Conservation (phyloP, 2,113 vertebrate species). For the Elephantulus edwardii region DNA sequence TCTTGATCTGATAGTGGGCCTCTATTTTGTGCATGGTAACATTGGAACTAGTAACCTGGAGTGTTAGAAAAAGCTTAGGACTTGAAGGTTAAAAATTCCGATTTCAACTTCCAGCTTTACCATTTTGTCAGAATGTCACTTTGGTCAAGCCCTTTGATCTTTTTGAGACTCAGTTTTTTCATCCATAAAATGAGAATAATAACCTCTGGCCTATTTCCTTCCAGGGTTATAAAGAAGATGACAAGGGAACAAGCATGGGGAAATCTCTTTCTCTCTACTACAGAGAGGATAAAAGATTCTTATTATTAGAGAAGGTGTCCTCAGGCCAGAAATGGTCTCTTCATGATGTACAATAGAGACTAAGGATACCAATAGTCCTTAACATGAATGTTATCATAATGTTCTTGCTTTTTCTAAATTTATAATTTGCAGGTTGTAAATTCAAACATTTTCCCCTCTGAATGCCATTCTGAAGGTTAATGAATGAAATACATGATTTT, state of each 20-base stretch:
- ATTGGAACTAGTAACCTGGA: not conserved
- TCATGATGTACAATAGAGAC: not conserved
- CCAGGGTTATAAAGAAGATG: constrained; percentile 5
- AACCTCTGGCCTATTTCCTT: constrained; percentile 64
- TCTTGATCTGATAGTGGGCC: not conserved
- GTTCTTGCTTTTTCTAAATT: constrained; percentile 69
- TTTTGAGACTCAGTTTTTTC: constrained; percentile 37
- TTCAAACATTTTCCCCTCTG: constrained; percentile 67
- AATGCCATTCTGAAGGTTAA: constrained; percentile 77
- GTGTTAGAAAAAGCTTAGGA: not conserved
- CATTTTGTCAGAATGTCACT: constrained; percentile 23
- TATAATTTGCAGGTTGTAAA: constrained; percentile 68
- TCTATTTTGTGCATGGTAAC: not conserved
- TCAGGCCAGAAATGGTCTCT: constrained; percentile 29
- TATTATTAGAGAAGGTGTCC: constrained; percentile 57
- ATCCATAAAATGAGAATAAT: constrained; percentile 62
- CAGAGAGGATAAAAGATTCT: constrained; percentile 40
- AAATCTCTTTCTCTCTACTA: not conserved
- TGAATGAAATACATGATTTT: constrained; percentile 74
- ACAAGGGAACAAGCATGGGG: constrained; percentile 32
- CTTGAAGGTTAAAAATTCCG: not conserved
- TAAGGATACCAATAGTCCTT: constrained; percentile 14
- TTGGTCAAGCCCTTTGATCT: constrained; percentile 58
- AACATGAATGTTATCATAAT: not conserved
- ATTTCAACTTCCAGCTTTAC: constrained; percentile 35